Percentiles rank a stretch among this genome's conserved stretches.
These are phyloP conservation scores for Arothron firmamentum DNA, from an alignment of 2,113 vertebrate species.

Conservation along the genomic window DNA sequence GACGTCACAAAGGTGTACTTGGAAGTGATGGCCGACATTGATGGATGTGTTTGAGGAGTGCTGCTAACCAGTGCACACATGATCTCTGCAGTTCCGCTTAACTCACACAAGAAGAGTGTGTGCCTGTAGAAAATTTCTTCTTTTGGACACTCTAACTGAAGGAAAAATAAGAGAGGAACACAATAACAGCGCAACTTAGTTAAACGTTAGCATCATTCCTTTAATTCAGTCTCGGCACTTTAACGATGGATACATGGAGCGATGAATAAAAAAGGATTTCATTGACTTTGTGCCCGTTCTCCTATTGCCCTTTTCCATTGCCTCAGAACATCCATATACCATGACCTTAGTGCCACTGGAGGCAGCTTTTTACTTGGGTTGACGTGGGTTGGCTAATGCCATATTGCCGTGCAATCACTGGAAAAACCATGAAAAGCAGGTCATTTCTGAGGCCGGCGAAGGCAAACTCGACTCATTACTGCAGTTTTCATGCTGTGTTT, in stretches of 20 bases:
- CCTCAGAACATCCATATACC: conserved; percentile 47
- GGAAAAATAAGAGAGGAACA: too few relatives aligned
- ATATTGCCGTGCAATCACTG: conserved; percentile 48
- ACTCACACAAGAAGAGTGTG: not conserved
- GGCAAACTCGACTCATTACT: conserved; percentile 1
- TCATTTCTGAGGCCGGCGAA: conserved; percentile 13
- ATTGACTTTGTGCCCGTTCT: not conserved
- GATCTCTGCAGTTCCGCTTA: too few relatives aligned
- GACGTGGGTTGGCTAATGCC: conserved; percentile 51
- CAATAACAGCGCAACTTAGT: too few relatives aligned
- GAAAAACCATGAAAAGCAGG: conserved; percentile 49
- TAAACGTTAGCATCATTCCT: too few relatives aligned
- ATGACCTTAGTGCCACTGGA: conserved; percentile 58
- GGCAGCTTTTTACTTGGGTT: conserved; percentile 50
- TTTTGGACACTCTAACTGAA: too few relatives aligned
- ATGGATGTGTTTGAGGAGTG: too few relatives aligned
- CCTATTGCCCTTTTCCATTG: conserved; percentile 55
- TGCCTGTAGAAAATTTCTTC: not conserved
- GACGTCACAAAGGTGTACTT: too few relatives aligned
- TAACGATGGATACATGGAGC: too few relatives aligned
- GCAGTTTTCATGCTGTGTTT: conserved; percentile 5
- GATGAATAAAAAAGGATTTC: too few relatives aligned
- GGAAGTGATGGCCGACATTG: too few relatives aligned
- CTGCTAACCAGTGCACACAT: too few relatives aligned
- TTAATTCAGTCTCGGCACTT: too few relatives aligned